Conservation (phyloP, 2,113 vertebrate genomes). For the Pseudopipra pipra region DNA sequence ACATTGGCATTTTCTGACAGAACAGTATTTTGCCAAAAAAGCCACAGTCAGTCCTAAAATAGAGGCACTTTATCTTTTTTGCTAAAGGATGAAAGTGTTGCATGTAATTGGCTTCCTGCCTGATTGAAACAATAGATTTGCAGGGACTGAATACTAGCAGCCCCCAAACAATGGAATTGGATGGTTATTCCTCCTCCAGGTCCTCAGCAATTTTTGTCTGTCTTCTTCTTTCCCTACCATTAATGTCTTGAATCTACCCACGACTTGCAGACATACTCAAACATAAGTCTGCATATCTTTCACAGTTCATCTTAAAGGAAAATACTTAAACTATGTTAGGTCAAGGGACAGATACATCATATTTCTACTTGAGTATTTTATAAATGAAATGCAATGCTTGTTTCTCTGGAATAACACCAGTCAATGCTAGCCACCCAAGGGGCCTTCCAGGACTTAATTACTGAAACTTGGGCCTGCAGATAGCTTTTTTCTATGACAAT, state of each 20-base stretch:
- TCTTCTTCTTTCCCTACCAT: not conserved
- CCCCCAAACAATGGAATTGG: not conserved
- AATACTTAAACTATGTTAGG: not conserved
- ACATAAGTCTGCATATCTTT: not conserved
- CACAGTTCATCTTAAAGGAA: not conserved
- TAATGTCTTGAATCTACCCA: not conserved
- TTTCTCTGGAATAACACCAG: slow-evolving; percentile 68
- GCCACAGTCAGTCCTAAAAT: not conserved
- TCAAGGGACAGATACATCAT: not conserved
- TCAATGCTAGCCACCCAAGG: slow-evolving; percentile 73
- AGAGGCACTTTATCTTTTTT: not conserved
- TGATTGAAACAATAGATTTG: not conserved
- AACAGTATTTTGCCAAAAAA: not conserved
- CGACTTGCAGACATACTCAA: not conserved
- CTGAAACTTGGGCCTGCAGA: slow-evolving; percentile 66
- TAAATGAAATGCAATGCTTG: slow-evolving; percentile 24
- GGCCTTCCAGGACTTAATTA: slow-evolving; percentile 77
- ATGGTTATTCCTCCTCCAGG: not conserved
- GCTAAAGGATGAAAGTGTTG: not conserved
- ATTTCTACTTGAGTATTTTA: not conserved
- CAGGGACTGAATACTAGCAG: not conserved
- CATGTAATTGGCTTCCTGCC: not conserved
- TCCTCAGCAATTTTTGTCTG: not conserved
- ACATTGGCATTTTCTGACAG: not conserved
- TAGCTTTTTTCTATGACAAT: slow-evolving; percentile 68